phyloP scores from a whole-genome alignment of 2,888 invertebrate genomes.

The Agonum fuliginosum region DNA sequence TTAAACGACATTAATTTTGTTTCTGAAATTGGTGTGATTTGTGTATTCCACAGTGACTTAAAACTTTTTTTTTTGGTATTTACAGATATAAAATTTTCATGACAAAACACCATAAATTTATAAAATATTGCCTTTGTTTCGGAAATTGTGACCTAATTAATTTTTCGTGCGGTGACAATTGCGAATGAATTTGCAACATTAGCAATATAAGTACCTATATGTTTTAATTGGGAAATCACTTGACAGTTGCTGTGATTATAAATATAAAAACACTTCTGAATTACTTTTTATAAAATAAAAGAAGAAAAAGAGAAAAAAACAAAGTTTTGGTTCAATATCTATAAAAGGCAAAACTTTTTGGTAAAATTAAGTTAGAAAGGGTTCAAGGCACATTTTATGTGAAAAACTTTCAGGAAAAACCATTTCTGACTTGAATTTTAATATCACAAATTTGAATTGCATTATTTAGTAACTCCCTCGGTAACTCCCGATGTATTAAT shows the following conservation, averaged over 20 bases:
- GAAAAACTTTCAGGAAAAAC: neutral
- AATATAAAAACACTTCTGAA: neutral
- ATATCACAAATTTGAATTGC: conserved; percentile 13
- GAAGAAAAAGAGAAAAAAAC: too few species aligned
- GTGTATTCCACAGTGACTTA: neutral
- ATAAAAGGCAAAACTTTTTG: conserved; percentile 19
- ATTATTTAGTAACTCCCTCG: conserved; percentile 7
- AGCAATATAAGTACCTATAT: neutral
- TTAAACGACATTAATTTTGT: neutral
- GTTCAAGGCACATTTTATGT: conserved; percentile 29
- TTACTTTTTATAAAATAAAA: too few species aligned
- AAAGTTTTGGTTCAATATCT: conserved; percentile 22
- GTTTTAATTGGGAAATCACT: neutral
- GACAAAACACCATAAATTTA: neutral
- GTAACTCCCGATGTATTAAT: neutral
- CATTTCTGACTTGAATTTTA: conserved; percentile 15
- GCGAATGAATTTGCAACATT: neutral
- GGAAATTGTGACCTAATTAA: neutral
- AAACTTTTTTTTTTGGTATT: neutral
- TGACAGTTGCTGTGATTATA: neutral
- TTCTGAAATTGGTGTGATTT: neutral
- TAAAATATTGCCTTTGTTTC: neutral
- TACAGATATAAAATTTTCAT: neutral
- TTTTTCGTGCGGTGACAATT: neutral
- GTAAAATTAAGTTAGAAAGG: conserved; percentile 28